phyloP scores from a whole-genome alignment of 2,113 vertebrate species.

The Parus major region DNA sequence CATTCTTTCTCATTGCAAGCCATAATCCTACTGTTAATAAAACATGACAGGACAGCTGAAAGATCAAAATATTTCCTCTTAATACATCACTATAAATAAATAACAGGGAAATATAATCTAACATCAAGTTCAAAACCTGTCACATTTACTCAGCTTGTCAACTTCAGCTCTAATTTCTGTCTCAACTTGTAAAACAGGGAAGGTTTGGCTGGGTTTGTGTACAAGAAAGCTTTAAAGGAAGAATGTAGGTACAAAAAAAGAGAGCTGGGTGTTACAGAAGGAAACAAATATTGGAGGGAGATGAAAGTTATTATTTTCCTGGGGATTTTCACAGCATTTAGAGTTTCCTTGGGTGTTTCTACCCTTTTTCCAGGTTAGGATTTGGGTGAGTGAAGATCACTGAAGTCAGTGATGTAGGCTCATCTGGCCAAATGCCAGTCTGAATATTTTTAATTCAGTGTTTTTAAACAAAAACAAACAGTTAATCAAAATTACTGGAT shows the following conservation, averaged over 20 bases:
- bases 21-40: constrained; percentile 24
- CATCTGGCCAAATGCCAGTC: background rate
- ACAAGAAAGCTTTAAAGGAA: background rate
- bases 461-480: background rate
- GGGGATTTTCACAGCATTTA: background rate
- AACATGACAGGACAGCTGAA: constrained; percentile 14
- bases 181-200: background rate
- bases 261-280: background rate
- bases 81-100: constrained; percentile 19
- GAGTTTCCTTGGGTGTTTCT: background rate
- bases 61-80: constrained; percentile 50
- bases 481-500: background rate
- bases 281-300: background rate
- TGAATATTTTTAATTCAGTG: background rate
- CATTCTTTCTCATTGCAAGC: background rate
- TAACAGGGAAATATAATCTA: background rate
- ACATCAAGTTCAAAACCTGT: background rate
- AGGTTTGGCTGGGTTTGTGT: background rate
- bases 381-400: background rate
- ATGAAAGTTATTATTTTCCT: background rate
- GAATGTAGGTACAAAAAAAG: background rate
- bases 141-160: background rate
- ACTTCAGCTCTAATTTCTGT: background rate
- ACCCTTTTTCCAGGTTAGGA: background rate
- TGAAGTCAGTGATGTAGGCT: background rate